Conservation (phyloP, 2,888 invertebrate species). For the Platycnemis pennipes region DNA sequence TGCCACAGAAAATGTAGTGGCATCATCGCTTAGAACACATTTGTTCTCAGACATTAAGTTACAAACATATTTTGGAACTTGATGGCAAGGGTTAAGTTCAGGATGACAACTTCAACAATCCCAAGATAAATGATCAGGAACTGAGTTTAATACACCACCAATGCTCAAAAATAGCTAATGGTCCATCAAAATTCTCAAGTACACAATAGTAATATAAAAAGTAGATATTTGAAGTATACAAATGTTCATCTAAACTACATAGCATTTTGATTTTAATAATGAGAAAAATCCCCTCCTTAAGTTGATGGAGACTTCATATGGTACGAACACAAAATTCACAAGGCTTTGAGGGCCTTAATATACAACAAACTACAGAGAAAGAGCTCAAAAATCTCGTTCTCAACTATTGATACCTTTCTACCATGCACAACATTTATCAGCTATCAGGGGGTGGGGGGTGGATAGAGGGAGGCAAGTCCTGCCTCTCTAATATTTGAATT, state of each 20-base stretch:
- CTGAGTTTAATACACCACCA: constrained; percentile 40
- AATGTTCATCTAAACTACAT: constrained; percentile 1
- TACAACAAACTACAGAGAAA: neutral
- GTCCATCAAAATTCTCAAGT: neutral
- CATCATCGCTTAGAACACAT: neutral
- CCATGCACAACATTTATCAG: neutral
- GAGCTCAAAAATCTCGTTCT: neutral
- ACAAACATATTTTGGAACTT: neutral
- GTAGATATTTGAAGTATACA: constrained; percentile 5
- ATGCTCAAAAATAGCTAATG: neutral
- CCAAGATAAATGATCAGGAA: neutral
- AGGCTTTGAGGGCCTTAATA: neutral
- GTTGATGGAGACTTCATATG: neutral
- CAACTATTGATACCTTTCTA: neutral
- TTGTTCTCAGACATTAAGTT: neutral
- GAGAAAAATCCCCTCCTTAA: neutral
- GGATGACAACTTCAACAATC: neutral
- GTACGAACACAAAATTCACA: neutral
- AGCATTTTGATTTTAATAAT: neutral
- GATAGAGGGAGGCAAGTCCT: neutral
- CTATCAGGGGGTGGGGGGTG: constrained; percentile 7
- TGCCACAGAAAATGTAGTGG: neutral
- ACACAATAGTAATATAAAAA: constrained; percentile 37
- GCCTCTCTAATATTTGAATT: neutral
- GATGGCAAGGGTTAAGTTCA: neutral